These are phyloP conservation scores for Spheniscus humboldti DNA, from an alignment of 2,797 vertebrate genomes.

Conservation along the genomic window DNA sequence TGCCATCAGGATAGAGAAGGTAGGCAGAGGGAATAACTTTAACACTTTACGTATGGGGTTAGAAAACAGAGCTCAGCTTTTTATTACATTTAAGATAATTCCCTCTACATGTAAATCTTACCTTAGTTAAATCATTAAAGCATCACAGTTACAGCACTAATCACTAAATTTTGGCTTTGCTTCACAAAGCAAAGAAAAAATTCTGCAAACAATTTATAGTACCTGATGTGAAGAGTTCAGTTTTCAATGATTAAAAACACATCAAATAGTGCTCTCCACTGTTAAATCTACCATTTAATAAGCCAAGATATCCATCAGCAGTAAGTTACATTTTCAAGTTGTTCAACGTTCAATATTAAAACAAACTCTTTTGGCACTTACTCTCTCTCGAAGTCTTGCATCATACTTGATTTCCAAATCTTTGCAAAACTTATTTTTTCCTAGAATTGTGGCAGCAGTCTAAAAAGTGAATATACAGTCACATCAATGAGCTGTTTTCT, in stretches of 20 bases:
- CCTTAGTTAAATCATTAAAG: background rate
- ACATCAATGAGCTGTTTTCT: background rate
- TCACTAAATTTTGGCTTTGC: background rate
- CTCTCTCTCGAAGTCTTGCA: slow-evolving; percentile 86
- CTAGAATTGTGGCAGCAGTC: slow-evolving; percentile 84
- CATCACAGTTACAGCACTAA: background rate
- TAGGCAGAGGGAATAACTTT: background rate
- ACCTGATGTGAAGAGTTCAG: background rate
- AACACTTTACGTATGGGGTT: background rate
- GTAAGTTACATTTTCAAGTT: background rate
- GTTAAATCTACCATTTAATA: background rate
- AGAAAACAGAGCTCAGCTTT: background rate
- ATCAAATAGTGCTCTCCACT: background rate
- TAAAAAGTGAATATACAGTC: slow-evolving; percentile 60
- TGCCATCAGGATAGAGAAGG: background rate
- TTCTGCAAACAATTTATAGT: background rate
- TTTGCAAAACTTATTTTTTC: slow-evolving; percentile 78
- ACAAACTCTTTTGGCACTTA: slow-evolving; percentile 60
- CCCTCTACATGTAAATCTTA: background rate
- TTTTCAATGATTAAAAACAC: background rate
- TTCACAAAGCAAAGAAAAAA: background rate
- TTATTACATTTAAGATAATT: background rate
- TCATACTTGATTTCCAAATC: slow-evolving; percentile 77
- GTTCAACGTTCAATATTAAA: background rate
- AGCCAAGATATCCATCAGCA: background rate